Evolutionary conservation across 2,113 vertebrate genomes (phyloP).

Genomic region (Potamarius usumacintae): DNA sequence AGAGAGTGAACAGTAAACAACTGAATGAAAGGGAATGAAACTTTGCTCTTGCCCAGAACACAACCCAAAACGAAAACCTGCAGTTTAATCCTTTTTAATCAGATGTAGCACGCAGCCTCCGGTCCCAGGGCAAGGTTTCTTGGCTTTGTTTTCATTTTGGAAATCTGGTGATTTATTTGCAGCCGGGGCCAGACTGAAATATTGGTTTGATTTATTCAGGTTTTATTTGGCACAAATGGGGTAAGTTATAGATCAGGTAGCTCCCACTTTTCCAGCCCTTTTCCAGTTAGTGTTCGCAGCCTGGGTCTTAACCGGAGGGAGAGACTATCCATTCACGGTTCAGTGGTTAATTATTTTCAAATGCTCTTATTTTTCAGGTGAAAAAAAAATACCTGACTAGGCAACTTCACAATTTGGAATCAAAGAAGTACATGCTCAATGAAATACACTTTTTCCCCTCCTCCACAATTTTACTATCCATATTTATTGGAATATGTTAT

Average conservation of each 20-base stretch:
- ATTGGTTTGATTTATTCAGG: conserved; percentile 74
- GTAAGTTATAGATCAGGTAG: conserved; percentile 65
- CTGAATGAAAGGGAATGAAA: not conserved
- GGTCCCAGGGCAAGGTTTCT: conserved; percentile 65
- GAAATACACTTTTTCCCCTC: not conserved
- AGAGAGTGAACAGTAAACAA: not conserved
- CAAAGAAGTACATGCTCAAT: not conserved
- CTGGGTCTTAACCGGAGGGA: conserved; percentile 62
- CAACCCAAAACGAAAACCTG: conserved; percentile 63
- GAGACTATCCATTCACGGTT: conserved; percentile 52
- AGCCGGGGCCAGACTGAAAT: conserved; percentile 66
- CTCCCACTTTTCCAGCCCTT: conserved; percentile 49
- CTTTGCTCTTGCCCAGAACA: conserved; percentile 57
- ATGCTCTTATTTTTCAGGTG: conserved; percentile 17
- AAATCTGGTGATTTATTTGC: conserved; percentile 70
- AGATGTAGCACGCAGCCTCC: conserved; percentile 71
- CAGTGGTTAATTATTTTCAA: conserved; percentile 22
- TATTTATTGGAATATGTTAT: not conserved
- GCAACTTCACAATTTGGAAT: not conserved
- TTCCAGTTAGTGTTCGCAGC: conserved; percentile 59
- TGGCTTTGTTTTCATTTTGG: conserved; percentile 52
- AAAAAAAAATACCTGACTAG: conserved; percentile 15
- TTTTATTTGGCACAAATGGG: conserved; percentile 75
- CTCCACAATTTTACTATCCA: not conserved
- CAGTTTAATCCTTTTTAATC: conserved; percentile 76